These are phyloP conservation scores for Bos taurus DNA, from an alignment of 2,113 vertebrate species.

Conservation along the genomic window ARS-UCD2.0 NC_037332.1:84332501-84333000, in stretches of 20 bases:
- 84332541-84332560: background rate
- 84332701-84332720: background rate
- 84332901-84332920: background rate
- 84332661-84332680: background rate
- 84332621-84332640: background rate
- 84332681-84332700: background rate
- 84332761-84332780: background rate
- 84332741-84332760: conserved; percentile 2
- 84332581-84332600: background rate
- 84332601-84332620: background rate
- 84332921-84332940: background rate
- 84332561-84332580: conserved; percentile 3
- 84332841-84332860: background rate
- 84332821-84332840: background rate
- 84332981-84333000: background rate
- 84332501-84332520: conserved; percentile 4
- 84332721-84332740: background rate
- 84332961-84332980: background rate
- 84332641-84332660: background rate
- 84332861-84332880: background rate
- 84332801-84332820: background rate
- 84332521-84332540: conserved; percentile 27
- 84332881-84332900: background rate
- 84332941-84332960: background rate
- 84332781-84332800: background rate